Conservation (phyloP, 2,888 invertebrate species). For the Lepas anatifera region DNA sequence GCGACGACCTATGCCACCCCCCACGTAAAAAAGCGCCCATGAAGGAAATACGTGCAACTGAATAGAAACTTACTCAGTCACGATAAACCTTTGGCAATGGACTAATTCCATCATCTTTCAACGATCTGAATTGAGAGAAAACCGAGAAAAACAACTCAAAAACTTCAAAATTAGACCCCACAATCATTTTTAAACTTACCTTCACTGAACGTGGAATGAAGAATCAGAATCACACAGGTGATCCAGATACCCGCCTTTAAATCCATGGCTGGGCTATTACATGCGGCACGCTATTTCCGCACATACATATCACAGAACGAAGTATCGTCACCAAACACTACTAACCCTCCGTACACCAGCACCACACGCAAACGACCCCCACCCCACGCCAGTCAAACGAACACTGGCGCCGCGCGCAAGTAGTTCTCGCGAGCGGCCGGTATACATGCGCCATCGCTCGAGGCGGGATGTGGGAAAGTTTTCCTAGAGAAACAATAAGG, state of each 20-base stretch:
- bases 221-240: neutral
- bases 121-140: too few relatives aligned
- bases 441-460: neutral
- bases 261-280: neutral
- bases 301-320: neutral
- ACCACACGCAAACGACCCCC: too few relatives aligned
- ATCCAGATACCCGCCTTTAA: neutral
- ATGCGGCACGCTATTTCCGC: slow-evolving; percentile 11
- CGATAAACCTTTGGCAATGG: too few relatives aligned
- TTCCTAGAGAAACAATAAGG: neutral
- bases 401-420: neutral
- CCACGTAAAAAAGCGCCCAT: too few relatives aligned
- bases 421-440: neutral
- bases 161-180: too few relatives aligned
- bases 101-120: too few relatives aligned
- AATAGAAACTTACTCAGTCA: too few relatives aligned
- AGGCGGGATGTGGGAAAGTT: neutral
- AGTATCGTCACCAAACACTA: neutral
- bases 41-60: too few relatives aligned
- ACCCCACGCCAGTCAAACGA: neutral
- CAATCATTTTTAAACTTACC: too few relatives aligned
- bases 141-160: too few relatives aligned
- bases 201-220: neutral
- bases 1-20: too few relatives aligned
- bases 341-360: neutral